Conservation (phyloP, 2,113 vertebrate genomes). For the Cnemophilus loriae region DNA sequence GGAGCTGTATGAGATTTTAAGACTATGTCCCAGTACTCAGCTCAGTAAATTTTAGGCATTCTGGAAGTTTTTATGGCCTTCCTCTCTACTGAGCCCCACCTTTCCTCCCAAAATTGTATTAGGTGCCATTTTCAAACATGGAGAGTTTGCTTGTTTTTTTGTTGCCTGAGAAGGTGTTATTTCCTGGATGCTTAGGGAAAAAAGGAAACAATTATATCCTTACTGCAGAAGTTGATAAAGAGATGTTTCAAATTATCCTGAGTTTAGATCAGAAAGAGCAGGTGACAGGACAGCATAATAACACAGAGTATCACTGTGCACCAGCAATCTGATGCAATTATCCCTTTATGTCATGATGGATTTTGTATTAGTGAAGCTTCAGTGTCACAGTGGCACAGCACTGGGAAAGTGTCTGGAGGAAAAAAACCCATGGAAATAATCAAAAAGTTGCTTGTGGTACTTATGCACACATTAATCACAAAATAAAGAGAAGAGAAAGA, state of each 20-base stretch:
- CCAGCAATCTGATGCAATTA: not conserved
- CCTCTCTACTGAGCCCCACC: not conserved
- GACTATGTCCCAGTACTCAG: not conserved
- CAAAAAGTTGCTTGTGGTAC: not conserved
- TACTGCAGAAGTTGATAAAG: not conserved
- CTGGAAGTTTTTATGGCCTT: not conserved
- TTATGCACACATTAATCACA: not conserved
- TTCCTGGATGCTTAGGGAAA: not conserved
- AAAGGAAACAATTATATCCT: not conserved
- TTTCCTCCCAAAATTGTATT: not conserved
- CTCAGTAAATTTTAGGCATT: not conserved
- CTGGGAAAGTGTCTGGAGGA: not conserved
- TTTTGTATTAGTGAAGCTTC: slow-evolving; percentile 7
- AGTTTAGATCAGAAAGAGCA: not conserved
- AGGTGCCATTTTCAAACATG: not conserved
- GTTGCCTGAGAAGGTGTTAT: not conserved
- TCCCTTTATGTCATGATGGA: not conserved
- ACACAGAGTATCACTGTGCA: not conserved
- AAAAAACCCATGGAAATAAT: not conserved
- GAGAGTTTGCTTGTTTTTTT: not conserved
- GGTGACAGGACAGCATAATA: not conserved
- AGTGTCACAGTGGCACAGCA: not conserved
- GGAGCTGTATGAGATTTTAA: not conserved
- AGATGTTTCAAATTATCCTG: not conserved
- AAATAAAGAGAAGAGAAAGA: not conserved